Percentiles rank a stretch among this genome's conserved stretches.
These are phyloP conservation scores for Anneissia japonica DNA, from an alignment of 35 echinoderm and acorn worm species.

Conservation along the genomic window DNA sequence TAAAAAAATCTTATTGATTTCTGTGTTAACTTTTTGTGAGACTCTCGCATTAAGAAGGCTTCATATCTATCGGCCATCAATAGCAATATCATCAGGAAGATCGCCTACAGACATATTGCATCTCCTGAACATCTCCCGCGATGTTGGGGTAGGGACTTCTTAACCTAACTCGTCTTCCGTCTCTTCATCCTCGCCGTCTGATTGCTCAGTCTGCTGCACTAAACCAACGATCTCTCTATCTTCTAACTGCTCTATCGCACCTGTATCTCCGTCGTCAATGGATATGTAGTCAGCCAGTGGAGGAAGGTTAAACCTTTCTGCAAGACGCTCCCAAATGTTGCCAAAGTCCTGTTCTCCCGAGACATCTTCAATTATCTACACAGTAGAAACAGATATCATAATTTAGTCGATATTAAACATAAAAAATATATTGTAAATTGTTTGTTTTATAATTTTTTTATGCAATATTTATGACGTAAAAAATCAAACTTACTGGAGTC, in stretches of 20 bases:
- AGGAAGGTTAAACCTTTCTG: not conserved
- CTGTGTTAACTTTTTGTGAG: too few relatives aligned
- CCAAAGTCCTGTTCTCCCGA: not conserved
- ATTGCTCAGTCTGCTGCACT: not conserved
- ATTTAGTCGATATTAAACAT: not conserved
- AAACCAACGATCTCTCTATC: not conserved
- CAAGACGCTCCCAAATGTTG: constrained; percentile 20
- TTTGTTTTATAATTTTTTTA: not conserved
- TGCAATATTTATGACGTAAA: not conserved
- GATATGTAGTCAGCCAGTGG: not conserved
- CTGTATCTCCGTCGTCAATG: not conserved
- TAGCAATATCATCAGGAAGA: too few relatives aligned
- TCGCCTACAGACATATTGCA: too few relatives aligned
- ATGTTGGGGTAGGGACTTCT: too few relatives aligned
- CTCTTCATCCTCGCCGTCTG: not conserved
- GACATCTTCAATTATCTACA: not conserved
- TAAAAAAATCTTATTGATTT: too few relatives aligned
- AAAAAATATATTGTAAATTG: not conserved
- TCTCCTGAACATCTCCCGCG: too few relatives aligned
- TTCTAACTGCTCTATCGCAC: not conserved
- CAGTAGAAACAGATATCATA: too few relatives aligned
- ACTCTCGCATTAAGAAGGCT: too few relatives aligned
- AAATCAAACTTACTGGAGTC: not conserved
- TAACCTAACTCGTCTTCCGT: not conserved
- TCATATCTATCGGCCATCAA: too few relatives aligned